Conservation (phyloP, 2,888 invertebrate species). For the Melieria crassipennis region DNA sequence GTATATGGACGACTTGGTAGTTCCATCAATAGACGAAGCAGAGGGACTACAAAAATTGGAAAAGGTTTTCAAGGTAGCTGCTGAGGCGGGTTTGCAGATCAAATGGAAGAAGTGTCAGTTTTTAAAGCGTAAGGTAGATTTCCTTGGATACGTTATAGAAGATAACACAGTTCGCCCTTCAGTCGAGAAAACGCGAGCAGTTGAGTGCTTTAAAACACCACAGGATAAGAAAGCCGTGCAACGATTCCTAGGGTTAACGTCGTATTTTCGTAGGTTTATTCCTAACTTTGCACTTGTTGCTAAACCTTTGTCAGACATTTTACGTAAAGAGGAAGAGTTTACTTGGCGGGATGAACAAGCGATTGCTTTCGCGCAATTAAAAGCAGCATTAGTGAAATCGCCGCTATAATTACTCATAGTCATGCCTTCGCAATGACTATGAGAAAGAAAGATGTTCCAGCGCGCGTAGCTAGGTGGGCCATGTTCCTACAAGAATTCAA, state of each 20-base stretch:
- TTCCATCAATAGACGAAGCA: neutral
- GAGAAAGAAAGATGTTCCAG: constrained; percentile 40
- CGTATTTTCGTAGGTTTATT: constrained; percentile 35
- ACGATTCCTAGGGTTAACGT: constrained; percentile 36
- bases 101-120: constrained; percentile 2
- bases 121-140: neutral
- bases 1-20: constrained; percentile 7
- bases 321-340: constrained; percentile 37
- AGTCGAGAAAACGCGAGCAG: constrained; percentile 29
- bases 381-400: constrained; percentile 19
- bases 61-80: neutral
- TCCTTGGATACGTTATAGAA: constrained; percentile 9
- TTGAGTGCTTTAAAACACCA: no score
- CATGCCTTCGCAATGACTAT: constrained; percentile 44
- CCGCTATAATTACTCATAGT: constrained; percentile 35
- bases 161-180: constrained; percentile 25
- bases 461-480: constrained; percentile 20
- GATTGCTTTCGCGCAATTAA: constrained; percentile 34
- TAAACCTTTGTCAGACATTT: constrained; percentile 51
- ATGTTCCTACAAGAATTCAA: constrained; percentile 37
- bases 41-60: constrained; percentile 4
- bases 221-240: constrained; percentile 34
- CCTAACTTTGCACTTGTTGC: constrained; percentile 48
- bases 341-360: constrained; percentile 25
- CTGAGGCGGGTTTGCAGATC: neutral